A percentile compares a stretch with the other conserved stretches of the same genome.
Conservation (phyloP, 2,113 vertebrate species). For the Clarias macrocephalus region DNA sequence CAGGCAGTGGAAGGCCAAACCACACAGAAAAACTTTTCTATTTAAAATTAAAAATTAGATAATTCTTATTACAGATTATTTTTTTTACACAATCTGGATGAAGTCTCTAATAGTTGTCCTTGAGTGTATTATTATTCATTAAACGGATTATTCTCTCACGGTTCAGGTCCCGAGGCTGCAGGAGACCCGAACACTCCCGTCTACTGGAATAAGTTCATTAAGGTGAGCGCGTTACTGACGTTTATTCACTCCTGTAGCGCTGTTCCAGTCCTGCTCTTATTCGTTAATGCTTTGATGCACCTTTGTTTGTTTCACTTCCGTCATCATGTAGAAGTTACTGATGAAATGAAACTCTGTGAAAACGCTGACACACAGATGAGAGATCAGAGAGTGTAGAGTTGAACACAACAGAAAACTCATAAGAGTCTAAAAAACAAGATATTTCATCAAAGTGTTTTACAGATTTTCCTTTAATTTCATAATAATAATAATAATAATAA, state of each 20-base stretch:
- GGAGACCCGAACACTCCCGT: constrained; percentile 72
- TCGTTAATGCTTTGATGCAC: neutral
- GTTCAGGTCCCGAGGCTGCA: constrained; percentile 68
- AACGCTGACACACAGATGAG: neutral
- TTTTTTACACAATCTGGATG: too few species aligned
- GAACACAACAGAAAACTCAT: neutral
- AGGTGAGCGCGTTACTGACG: constrained; percentile 70
- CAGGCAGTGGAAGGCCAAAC: too few species aligned
- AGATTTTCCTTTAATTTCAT: neutral
- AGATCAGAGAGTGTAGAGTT: neutral
- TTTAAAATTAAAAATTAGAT: too few species aligned
- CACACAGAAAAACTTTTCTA: too few species aligned
- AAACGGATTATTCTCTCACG: neutral
- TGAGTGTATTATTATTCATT: neutral
- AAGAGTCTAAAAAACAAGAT: neutral
- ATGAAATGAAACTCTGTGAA: constrained; percentile 42
- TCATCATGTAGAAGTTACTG: constrained; percentile 7
- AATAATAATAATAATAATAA: neutral
- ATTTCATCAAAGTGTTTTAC: neutral
- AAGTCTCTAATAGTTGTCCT: too few species aligned
- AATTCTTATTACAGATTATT: too few species aligned
- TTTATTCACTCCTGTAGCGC: neutral
- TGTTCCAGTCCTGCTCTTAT: neutral
- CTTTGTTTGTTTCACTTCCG: constrained; percentile 29
- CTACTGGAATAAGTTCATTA: constrained; percentile 86